Evolutionary conservation across 2,113 vertebrate genomes (phyloP).

Genomic region (Pterophyllum scalare): DNA sequence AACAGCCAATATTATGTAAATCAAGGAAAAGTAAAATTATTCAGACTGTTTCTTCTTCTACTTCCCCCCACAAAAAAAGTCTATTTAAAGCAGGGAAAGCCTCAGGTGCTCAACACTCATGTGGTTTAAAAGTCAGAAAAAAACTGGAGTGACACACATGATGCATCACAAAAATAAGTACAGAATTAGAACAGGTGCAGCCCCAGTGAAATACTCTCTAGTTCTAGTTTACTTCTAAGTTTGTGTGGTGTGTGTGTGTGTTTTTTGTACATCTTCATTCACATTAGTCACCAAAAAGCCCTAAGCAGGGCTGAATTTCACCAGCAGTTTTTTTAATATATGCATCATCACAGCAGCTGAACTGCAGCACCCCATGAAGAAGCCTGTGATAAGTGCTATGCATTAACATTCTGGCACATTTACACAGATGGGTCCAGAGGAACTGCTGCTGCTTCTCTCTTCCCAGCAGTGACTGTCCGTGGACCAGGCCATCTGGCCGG

Average conservation of each 20-base stretch:
- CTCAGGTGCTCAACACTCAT: background rate
- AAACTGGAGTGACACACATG: background rate
- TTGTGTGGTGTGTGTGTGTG: background rate
- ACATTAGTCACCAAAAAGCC: constrained; percentile 41
- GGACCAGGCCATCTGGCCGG: constrained; percentile 56
- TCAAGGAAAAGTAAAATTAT: background rate
- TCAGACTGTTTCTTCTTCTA: background rate
- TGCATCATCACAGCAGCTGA: constrained; percentile 24
- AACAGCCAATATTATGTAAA: background rate
- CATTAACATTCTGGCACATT: constrained; percentile 54
- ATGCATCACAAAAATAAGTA: background rate
- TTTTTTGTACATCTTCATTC: background rate
- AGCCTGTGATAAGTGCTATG: constrained; percentile 34
- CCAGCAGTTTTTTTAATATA: constrained; percentile 10
- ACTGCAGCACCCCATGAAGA: constrained; percentile 31
- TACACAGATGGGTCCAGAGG: constrained; percentile 46
- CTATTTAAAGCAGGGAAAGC: background rate
- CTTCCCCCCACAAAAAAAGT: background rate
- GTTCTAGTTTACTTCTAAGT: constrained; percentile 13
- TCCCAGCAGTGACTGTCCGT: constrained; percentile 42
- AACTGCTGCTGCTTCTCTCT: constrained; percentile 29
- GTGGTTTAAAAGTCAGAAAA: background rate
- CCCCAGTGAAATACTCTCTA: background rate
- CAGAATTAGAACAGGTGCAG: constrained; percentile 21
- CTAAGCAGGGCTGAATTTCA: constrained; percentile 1